These are phyloP conservation scores for Metalampra italica DNA, from an alignment of 2,888 invertebrate species.

Conservation along the genomic window DNA sequence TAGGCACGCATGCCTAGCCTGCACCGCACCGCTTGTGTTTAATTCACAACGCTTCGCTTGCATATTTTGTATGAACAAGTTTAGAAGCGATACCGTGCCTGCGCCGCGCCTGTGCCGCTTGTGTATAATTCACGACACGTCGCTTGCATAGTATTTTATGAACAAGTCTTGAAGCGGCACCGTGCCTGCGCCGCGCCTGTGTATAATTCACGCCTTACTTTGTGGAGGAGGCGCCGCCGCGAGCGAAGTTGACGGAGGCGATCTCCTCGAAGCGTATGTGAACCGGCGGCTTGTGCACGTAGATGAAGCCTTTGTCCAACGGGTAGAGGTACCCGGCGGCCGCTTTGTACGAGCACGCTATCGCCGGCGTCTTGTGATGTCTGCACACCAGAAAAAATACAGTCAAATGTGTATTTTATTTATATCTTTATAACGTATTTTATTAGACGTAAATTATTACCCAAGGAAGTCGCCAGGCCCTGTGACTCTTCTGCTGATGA, in stretches of 20 bases:
- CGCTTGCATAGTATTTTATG: no score
- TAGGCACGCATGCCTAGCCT: no score
- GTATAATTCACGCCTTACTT: constrained; percentile 62
- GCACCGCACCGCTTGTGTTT: no score
- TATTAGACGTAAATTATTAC: constrained; percentile 64
- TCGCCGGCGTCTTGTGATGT: constrained; percentile 91
- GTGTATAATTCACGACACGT: no score
- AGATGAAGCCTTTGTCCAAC: constrained; percentile 97
- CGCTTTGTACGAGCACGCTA: constrained; percentile 98
- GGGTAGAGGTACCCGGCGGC: constrained; percentile 98
- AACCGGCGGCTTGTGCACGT: constrained; percentile 98
- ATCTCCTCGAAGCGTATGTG: constrained; percentile 99
- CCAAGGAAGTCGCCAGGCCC: constrained; percentile 96
- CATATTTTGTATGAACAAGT: no score
- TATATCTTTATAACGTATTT: background rate
- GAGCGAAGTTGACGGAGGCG: constrained; percentile 94
- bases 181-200: no score
- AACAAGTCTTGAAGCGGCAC: no score
- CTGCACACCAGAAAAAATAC: constrained; percentile 59
- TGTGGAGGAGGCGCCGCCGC: constrained; percentile 88
- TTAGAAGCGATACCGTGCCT: no score
- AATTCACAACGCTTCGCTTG: no score
- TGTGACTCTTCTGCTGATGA: constrained; percentile 96
- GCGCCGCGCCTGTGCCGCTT: no score
- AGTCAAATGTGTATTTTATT: background rate